Evolutionary conservation across 2,113 vertebrate species (phyloP).

Genomic region (Lepus timidus): DNA sequence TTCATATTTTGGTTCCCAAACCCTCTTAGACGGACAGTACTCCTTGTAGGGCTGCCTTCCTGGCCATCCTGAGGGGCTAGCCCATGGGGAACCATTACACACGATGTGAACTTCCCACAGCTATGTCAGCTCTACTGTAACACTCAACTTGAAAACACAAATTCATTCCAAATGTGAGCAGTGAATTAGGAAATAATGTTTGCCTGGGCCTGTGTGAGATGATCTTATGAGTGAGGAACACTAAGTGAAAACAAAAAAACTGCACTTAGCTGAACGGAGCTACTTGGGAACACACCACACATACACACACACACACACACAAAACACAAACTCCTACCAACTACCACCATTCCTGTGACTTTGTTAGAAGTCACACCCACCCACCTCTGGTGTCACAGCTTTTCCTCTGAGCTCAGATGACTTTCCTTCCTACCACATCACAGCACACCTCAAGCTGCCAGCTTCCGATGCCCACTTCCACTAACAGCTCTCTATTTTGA

Average conservation of each 20-base stretch:
- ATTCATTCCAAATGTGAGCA: neutral
- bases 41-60: neutral
- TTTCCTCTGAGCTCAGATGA: constrained; percentile 15
- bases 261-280: neutral
- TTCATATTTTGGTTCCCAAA: neutral
- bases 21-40: neutral
- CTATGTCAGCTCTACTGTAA: neutral
- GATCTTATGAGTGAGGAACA: neutral
- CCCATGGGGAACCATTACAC: neutral
- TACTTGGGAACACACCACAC: neutral
- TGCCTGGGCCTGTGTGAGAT: neutral
- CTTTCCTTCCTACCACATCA: neutral
- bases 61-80: neutral
- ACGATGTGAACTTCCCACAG: neutral
- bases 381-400: neutral
- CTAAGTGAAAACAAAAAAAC: neutral
- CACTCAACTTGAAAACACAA: neutral
- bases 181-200: neutral
- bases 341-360: neutral
- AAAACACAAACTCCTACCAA: neutral
- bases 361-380: neutral
- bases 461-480: neutral
- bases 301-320: neutral
- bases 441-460: neutral
- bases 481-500: constrained; percentile 19